These are phyloP conservation scores for Spicauda simplicius DNA, from an alignment of 2,888 invertebrate species.

Conservation along the genomic window DNA sequence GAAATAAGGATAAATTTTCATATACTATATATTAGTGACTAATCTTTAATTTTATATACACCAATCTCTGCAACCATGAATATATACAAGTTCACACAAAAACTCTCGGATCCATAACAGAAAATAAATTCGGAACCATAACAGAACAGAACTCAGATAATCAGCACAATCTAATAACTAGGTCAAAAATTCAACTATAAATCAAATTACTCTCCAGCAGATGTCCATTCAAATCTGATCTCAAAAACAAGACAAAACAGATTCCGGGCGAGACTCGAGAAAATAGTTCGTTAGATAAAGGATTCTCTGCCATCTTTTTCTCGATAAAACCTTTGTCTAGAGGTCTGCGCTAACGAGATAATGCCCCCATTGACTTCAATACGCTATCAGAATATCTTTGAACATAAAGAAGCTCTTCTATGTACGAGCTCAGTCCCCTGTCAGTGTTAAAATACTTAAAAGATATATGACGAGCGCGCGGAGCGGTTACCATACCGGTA, in stretches of 20 bases:
- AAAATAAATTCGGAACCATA: no score
- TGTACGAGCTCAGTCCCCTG: background rate
- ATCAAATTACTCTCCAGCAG: background rate
- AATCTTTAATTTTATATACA: no score
- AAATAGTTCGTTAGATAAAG: constrained; percentile 22
- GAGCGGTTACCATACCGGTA: no score
- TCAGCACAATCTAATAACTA: background rate
- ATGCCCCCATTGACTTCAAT: constrained; percentile 17
- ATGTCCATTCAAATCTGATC: background rate
- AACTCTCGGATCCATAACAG: no score
- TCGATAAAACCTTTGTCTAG: constrained; percentile 25
- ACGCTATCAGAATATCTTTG: constrained; percentile 11
- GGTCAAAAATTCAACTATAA: background rate
- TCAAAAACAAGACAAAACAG: constrained; percentile 18
- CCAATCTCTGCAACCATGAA: no score
- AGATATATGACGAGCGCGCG: no score
- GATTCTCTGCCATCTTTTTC: constrained; percentile 30
- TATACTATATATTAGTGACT: no score
- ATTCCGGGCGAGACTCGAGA: constrained; percentile 1
- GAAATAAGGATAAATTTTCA: no score
- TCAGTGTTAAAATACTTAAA: no score
- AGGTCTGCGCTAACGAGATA: constrained; percentile 29
- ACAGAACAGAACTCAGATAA: background rate
- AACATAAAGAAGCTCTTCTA: constrained; percentile 8
- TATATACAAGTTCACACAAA: no score